phyloP scores from a whole-genome alignment of 2,113 vertebrate species.

The Podarcis cretensis region DNA sequence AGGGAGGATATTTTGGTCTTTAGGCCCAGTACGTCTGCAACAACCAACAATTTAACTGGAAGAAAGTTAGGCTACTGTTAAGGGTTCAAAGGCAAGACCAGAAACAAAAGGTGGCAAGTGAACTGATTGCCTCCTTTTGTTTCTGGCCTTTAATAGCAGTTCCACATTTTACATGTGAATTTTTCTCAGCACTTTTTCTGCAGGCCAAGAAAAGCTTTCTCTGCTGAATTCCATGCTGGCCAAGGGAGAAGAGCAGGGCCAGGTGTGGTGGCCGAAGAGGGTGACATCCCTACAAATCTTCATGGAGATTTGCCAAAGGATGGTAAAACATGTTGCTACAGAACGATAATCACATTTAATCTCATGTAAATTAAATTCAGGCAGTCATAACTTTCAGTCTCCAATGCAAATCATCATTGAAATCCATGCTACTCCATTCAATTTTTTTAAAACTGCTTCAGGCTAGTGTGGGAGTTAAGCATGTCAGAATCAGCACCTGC shows the following conservation, averaged over 20 bases:
- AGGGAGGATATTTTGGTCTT: neutral
- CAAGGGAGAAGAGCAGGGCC: neutral
- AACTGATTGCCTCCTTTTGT: neutral
- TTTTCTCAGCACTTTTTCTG: neutral
- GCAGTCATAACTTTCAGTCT: neutral
- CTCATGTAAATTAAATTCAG: neutral
- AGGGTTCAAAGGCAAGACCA: too few species aligned
- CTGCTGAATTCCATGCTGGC: neutral
- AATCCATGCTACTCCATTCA: neutral
- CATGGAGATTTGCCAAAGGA: neutral
- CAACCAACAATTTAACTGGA: neutral
- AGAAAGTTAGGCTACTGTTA: too few species aligned
- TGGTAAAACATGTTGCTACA: too few species aligned
- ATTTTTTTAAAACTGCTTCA: neutral
- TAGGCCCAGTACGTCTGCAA: too few species aligned
- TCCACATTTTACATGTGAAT: too few species aligned
- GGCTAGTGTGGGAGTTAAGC: neutral
- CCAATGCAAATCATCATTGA: neutral
- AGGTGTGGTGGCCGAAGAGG: neutral
- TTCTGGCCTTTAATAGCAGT: neutral
- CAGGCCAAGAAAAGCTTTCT: neutral
- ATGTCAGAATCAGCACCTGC: neutral
- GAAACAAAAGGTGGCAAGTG: too few species aligned
- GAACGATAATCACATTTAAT: neutral
- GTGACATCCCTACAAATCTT: neutral